Percentiles rank a stretch among this genome's conserved stretches.
phyloP scores from a whole-genome alignment of 2,113 vertebrate genomes.

The Rhegmatorhina hoffmannsi region DNA sequence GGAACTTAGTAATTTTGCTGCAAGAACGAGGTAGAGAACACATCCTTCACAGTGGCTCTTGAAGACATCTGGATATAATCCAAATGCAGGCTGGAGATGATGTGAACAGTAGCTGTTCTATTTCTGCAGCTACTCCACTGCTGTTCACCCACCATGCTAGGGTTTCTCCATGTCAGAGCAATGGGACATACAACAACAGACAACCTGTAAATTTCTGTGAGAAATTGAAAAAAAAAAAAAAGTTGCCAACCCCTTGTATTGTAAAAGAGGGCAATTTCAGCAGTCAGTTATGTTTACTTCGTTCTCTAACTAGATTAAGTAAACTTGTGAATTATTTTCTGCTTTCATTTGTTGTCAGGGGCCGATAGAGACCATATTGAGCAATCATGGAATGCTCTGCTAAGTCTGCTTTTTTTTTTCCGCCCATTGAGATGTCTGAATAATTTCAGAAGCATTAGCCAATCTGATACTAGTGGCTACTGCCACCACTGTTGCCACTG shows the following conservation, averaged over 20 bases:
- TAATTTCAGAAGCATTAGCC: background rate
- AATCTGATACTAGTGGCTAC: background rate
- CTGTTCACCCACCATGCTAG: background rate
- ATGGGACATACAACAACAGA: background rate
- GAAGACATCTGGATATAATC: background rate
- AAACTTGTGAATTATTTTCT: background rate
- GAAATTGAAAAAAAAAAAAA: background rate
- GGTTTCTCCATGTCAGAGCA: background rate
- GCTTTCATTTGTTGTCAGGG: background rate
- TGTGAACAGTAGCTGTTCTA: background rate
- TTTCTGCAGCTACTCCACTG: background rate
- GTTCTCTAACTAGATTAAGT: background rate
- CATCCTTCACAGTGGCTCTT: background rate
- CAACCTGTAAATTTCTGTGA: background rate
- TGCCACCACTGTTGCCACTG: background rate
- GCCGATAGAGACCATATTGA: background rate
- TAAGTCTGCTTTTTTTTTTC: background rate
- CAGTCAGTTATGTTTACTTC: background rate
- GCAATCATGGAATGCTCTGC: background rate
- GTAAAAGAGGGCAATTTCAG: background rate
- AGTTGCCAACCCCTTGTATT: rapidly evolving
- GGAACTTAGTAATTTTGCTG: background rate
- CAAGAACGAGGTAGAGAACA: background rate
- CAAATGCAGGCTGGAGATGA: background rate
- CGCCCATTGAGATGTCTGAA: background rate